Evolutionary conservation across 2,888 invertebrate species (phyloP).

Genomic region (Heliconius cydno): DNA sequence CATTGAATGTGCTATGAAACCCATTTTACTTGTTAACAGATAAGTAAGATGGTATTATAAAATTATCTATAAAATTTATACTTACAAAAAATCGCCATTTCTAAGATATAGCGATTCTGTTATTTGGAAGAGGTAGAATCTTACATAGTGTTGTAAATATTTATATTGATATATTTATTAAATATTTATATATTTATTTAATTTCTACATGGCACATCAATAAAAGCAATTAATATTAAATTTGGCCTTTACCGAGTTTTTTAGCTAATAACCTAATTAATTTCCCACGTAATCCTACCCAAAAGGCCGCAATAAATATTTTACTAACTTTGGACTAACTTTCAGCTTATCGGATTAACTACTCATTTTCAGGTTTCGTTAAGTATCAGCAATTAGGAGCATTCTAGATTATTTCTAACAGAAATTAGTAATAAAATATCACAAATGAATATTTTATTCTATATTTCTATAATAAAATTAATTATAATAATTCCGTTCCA

Average conservation of each 20-base stretch:
- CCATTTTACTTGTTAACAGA: not conserved
- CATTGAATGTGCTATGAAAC: not conserved
- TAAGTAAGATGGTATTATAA: not conserved
- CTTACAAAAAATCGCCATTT: not conserved
- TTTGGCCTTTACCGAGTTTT: not conserved
- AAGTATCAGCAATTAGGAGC: constrained; percentile 8
- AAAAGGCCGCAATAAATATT: constrained; percentile 32
- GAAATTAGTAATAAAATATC: not conserved
- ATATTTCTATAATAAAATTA: not conserved
- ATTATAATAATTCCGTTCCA: not conserved
- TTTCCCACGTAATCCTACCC: constrained; percentile 10
- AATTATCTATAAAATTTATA: not conserved
- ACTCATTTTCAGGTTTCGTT: constrained; percentile 29
- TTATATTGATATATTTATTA: too few species aligned
- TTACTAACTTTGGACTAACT: constrained; percentile 25
- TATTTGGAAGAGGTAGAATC: not conserved
- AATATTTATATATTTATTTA: too few species aligned
- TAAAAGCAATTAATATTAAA: constrained; percentile 1
- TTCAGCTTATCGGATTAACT: constrained; percentile 28
- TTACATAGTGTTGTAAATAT: too few species aligned
- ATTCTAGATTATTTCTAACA: not conserved
- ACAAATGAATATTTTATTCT: not conserved
- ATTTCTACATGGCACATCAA: not conserved
- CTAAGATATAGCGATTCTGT: not conserved
- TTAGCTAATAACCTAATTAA: constrained; percentile 24